A percentile compares a stretch with the other conserved stretches of the same genome.
Evolutionary conservation across 2,797 vertebrate species (phyloP).

Genomic region (Sebastes kiyomatsui): DNA sequence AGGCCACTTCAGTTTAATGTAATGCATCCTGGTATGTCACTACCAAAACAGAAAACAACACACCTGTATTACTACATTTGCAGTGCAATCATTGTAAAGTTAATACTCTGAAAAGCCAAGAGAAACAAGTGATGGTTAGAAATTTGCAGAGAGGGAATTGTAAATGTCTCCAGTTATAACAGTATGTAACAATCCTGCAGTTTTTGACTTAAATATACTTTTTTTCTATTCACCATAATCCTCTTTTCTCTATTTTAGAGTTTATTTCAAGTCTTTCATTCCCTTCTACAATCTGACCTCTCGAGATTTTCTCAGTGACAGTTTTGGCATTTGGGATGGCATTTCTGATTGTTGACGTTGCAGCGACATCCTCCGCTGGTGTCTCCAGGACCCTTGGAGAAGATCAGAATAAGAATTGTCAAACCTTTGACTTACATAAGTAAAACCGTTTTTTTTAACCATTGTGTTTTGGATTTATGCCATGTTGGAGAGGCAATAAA

Average conservation of each 20-base stretch:
- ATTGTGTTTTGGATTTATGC: background rate
- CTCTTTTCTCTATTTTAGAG: background rate
- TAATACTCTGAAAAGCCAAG: background rate
- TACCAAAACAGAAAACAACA: constrained; percentile 15
- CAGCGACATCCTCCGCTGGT: constrained; percentile 89
- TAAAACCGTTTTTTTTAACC: background rate
- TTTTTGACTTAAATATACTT: constrained; percentile 24
- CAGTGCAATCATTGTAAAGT: constrained; percentile 33
- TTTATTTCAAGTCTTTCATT: constrained; percentile 12
- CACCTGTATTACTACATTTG: constrained; percentile 40
- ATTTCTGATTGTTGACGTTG: constrained; percentile 87
- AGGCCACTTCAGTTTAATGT: constrained; percentile 62
- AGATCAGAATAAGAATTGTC: background rate
- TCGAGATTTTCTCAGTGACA: constrained; percentile 83
- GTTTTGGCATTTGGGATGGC: constrained; percentile 90
- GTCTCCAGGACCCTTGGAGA: constrained; percentile 90
- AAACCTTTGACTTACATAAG: background rate
- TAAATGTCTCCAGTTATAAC: constrained; percentile 2
- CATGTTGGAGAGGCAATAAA: background rate
- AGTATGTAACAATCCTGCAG: background rate
- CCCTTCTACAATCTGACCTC: background rate
- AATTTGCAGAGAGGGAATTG: background rate
- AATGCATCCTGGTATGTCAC: constrained; percentile 23
- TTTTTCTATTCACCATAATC: background rate
- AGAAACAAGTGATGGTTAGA: constrained; percentile 15